Evolutionary conservation across 2,888 invertebrate species (phyloP).

Genomic region (Watsonalla cultraria): DNA sequence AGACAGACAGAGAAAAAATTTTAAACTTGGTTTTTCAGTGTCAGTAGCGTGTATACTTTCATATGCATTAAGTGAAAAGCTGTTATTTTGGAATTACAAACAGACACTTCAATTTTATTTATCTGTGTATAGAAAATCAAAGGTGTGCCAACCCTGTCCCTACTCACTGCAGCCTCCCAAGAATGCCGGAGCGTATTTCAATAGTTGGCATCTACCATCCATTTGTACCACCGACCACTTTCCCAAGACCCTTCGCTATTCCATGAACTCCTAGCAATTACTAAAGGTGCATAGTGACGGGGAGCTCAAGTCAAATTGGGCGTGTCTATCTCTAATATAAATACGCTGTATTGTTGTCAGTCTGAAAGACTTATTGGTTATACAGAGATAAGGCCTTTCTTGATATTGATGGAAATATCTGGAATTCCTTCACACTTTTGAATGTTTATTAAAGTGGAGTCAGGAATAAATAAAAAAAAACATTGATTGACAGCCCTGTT

Average conservation of each 20-base stretch:
- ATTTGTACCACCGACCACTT: conserved; percentile 36
- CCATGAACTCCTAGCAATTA: conserved; percentile 10
- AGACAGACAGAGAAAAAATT: too few relatives aligned
- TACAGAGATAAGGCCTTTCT: conserved; percentile 36
- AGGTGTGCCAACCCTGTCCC: conserved; percentile 11
- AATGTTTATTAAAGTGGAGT: not conserved
- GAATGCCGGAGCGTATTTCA: conserved; percentile 44
- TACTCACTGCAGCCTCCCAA: conserved; percentile 28
- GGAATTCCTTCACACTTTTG: conserved; percentile 5
- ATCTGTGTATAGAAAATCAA: conserved; percentile 12
- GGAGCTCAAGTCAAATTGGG: conserved; percentile 13
- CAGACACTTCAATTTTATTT: too few relatives aligned
- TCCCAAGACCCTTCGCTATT: conserved; percentile 7
- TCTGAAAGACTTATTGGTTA: conserved; percentile 41
- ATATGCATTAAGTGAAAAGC: too few relatives aligned
- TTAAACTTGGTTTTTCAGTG: too few relatives aligned
- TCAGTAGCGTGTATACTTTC: too few relatives aligned
- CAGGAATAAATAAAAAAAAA: too few relatives aligned
- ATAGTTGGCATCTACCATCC: conserved; percentile 40
- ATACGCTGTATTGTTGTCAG: conserved; percentile 13
- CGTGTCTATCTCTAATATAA: conserved; percentile 19
- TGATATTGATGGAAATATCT: conserved; percentile 18
- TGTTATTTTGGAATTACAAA: too few relatives aligned
- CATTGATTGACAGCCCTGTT: too few relatives aligned
- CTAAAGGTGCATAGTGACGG: conserved; percentile 4